Percentiles rank a stretch among this genome's conserved stretches.
Conservation (phyloP, 2,113 vertebrate genomes). For the Microcebus griseorufus region DNA sequence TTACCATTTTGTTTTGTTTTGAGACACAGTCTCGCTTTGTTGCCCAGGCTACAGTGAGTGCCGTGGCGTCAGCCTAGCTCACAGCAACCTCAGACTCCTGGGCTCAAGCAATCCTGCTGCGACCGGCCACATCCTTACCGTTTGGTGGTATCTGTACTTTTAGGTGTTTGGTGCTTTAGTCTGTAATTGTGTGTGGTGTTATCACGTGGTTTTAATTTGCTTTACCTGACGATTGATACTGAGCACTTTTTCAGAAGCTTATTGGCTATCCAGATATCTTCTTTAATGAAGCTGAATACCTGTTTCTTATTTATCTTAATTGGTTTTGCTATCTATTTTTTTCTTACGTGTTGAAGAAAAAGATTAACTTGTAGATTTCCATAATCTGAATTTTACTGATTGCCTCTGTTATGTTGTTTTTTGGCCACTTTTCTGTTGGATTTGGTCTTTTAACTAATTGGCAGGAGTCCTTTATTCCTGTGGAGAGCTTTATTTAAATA, state of each 20-base stretch:
- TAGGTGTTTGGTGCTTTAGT: not conserved
- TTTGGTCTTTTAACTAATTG: not conserved
- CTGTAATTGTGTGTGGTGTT: not conserved
- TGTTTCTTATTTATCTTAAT: not conserved
- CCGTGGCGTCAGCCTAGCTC: too few relatives aligned
- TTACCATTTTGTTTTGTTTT: not conserved
- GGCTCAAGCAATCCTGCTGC: too few relatives aligned
- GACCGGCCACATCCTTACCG: not conserved
- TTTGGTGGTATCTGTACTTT: not conserved
- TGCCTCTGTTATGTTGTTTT: not conserved
- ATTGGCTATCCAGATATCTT: not conserved
- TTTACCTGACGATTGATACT: not conserved
- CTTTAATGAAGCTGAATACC: not conserved
- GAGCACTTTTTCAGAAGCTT: not conserved
- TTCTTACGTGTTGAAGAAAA: not conserved
- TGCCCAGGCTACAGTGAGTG: too few relatives aligned
- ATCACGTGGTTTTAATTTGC: not conserved
- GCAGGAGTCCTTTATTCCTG: not conserved
- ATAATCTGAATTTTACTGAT: slow-evolving; percentile 2
- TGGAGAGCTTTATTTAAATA: not conserved
- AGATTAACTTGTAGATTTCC: not conserved
- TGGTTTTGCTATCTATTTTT: not conserved
- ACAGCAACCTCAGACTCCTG: too few relatives aligned
- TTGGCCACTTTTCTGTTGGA: not conserved
- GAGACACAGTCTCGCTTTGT: too few relatives aligned